phyloP scores from a whole-genome alignment of 1,140 invertebrate genomes.

The Amphibalanus amphitrite region DNA sequence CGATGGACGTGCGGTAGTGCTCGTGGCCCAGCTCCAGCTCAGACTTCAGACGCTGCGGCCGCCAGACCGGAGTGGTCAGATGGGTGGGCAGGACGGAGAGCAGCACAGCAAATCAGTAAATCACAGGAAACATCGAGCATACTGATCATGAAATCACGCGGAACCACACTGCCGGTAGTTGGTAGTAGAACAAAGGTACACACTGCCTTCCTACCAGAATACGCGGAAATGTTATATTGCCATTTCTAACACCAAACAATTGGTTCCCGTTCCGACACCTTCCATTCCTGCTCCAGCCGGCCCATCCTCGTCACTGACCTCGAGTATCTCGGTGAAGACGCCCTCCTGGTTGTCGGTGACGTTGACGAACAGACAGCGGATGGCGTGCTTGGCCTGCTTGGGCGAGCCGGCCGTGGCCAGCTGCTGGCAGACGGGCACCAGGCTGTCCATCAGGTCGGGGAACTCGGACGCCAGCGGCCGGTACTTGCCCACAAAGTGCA shows the following conservation, averaged over 20 bases:
- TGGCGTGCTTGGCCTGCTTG: slow-evolving; percentile 90
- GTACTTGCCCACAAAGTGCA: slow-evolving; percentile 75
- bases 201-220: too few relatives aligned
- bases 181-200: too few relatives aligned
- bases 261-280: too few relatives aligned
- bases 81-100: too few relatives aligned
- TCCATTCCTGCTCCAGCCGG: too few relatives aligned
- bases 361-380: slow-evolving; percentile 74
- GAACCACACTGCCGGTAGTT: too few relatives aligned
- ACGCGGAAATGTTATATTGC: too few relatives aligned
- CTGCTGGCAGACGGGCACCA: slow-evolving; percentile 69
- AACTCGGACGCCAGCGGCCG: slow-evolving; percentile 50
- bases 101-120: too few relatives aligned
- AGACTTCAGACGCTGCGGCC: background rate
- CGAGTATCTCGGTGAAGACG: slow-evolving; percentile 72
- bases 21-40: slow-evolving; percentile 6
- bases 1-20: slow-evolving; percentile 80
- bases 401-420: slow-evolving; percentile 72
- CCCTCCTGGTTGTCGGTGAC: slow-evolving; percentile 49
- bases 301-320: slow-evolving; percentile 29
- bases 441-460: slow-evolving; percentile 43
- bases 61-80: too few relatives aligned
- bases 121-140: too few relatives aligned
- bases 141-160: too few relatives aligned
- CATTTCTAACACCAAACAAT: too few relatives aligned